phyloP scores from a whole-genome alignment of 1,140 invertebrate species.

The Wasmannia auropunctata region DNA sequence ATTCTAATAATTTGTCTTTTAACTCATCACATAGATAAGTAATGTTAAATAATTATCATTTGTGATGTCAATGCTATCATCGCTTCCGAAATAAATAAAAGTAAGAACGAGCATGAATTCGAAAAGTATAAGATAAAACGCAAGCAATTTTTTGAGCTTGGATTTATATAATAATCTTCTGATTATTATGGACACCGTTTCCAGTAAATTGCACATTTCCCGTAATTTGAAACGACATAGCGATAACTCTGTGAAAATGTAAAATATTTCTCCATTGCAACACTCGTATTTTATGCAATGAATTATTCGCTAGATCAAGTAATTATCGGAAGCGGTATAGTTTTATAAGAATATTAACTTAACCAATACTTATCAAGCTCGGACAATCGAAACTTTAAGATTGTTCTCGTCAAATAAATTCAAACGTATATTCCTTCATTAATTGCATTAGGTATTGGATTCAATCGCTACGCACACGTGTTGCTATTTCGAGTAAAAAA shows the following conservation, averaged over 20 bases:
- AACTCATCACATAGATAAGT: background rate
- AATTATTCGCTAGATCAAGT: background rate
- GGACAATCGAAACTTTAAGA: background rate
- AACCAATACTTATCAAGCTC: background rate
- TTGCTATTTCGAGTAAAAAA: background rate
- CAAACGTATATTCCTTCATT: background rate
- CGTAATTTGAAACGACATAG: background rate
- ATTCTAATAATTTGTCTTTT: background rate
- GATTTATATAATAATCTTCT: background rate
- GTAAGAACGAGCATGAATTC: background rate
- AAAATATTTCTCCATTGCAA: background rate
- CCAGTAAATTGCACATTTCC: conserved; percentile 17
- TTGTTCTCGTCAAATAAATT: background rate
- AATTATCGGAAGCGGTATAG: background rate
- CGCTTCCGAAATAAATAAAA: background rate
- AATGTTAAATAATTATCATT: background rate
- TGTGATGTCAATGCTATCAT: background rate
- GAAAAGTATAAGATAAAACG: background rate
- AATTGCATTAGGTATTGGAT: background rate
- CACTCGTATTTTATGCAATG: background rate
- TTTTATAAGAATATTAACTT: background rate
- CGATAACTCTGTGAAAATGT: background rate
- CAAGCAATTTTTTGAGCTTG: background rate
- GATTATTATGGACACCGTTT: background rate
- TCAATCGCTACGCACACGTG: background rate